Base-by-base conservation (phyloP, 2,113 vertebrate species). In the Peromyscus polionotus region DNA sequence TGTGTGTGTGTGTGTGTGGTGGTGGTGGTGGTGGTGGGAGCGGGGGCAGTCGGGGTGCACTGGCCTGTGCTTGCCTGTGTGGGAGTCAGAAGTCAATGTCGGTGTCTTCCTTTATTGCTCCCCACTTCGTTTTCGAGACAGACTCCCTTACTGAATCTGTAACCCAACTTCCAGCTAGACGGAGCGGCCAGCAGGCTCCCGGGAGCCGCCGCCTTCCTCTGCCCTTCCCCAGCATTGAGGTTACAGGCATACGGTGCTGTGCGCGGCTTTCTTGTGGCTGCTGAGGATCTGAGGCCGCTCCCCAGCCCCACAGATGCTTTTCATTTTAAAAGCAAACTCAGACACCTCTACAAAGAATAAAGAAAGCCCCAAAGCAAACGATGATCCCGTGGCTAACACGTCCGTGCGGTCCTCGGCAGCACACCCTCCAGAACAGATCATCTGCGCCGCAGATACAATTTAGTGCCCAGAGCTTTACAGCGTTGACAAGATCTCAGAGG, bases 371-470 rank as follows among this genome's bases (percentile, higher is more conserved):
- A 48, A 33, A 61, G 36, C 39, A 67, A 6, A 26, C 3, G 12
- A 8, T 12, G 11, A 1, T 39, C 48, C 33, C 31, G 4, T 5
- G 19, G 31, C 67, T 14, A 0, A 24, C 54, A 36, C n/a, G 33
- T 26, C 10, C 0, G 16, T 1, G 3, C 3, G 12, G 54, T 54
- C 54, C 54, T 54, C 54, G 3, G 13, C 54, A 54, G 54, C 54
- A 54, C 17, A 28, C 36, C 79, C 81, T 48, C 72, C 7, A 1
- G 75, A 9, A 2, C 4, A 33, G 17, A 20, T 1, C 13, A 3
- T 51, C n/a, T 48, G 0, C 0, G 24, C 19, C n/a, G 24, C n/a
- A 1, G 57, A n/a, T 19, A 67, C 1, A 7, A 10, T 36, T 90
- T 51, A 63, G 54, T 45, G 4, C n/a, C 39, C 33, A 3, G 45